Evolutionary conservation across 2,888 invertebrate species (phyloP).

Genomic region (Oscheius myriophilus): DNA sequence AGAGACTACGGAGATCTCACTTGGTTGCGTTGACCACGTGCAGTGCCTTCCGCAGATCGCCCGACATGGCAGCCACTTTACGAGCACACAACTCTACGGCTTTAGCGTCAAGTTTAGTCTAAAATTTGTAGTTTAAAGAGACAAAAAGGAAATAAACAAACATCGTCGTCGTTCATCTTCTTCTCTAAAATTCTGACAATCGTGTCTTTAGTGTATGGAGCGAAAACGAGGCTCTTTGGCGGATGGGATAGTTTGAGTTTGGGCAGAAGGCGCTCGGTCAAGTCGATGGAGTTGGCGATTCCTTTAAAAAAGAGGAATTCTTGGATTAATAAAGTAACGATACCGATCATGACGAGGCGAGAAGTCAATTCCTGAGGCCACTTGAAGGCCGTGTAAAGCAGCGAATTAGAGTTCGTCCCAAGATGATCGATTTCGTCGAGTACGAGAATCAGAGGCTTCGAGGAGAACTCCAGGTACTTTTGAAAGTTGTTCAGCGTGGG

Average conservation of each 20-base stretch:
- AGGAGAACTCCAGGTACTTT: conserved; percentile 13
- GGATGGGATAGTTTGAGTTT: conserved; percentile 81
- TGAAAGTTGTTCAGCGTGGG: conserved; percentile 1
- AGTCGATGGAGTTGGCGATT: conserved; percentile 92
- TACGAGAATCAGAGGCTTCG: conserved; percentile 39
- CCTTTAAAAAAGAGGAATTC: conserved; percentile 66
- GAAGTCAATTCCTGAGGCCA: conserved; percentile 45
- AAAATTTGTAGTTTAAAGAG: conserved; percentile 5
- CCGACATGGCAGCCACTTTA: conserved; percentile 92
- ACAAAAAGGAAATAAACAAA: background rate
- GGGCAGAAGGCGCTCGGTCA: conserved; percentile 89
- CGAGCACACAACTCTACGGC: conserved; percentile 90
- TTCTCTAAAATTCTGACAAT: conserved; percentile 86
- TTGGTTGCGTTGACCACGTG: conserved; percentile 80
- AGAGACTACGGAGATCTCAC: conserved; percentile 16
- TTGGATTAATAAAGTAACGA: too few relatives aligned
- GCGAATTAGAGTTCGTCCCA: conserved; percentile 32
- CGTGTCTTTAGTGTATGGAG: conserved; percentile 89
- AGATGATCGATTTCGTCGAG: conserved; percentile 54
- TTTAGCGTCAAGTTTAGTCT: conserved; percentile 78
- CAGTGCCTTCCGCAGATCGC: conserved; percentile 91
- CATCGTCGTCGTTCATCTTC: conserved; percentile 76
- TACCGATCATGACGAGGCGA: conserved; percentile 46
- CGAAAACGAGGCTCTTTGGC: conserved; percentile 82
- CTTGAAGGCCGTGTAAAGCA: conserved; percentile 46